phyloP scores from a whole-genome alignment of 1,140 invertebrate species.

The Eupristina koningsbergeri region DNA sequence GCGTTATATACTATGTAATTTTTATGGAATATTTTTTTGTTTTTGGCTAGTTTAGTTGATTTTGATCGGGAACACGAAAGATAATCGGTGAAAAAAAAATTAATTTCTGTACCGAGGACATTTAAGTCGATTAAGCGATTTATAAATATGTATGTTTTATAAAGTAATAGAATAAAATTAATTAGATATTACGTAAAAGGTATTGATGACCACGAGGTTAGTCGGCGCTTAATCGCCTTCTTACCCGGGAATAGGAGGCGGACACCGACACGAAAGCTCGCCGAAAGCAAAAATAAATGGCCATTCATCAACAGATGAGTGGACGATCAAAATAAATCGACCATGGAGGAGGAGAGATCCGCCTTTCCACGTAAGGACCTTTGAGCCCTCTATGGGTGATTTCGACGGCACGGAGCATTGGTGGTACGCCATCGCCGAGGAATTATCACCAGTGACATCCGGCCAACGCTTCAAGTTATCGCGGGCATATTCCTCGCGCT shows the following conservation, averaged over 20 bases:
- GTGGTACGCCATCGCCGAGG: slow-evolving; percentile 38
- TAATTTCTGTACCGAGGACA: not conserved
- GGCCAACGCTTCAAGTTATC: slow-evolving; percentile 58
- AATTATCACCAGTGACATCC: slow-evolving; percentile 66
- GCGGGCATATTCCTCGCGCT: slow-evolving; percentile 54
- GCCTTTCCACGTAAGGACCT: slow-evolving; percentile 38
- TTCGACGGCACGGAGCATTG: slow-evolving; percentile 50
- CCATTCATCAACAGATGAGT: not conserved
- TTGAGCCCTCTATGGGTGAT: no score
- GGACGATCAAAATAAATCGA: not conserved
- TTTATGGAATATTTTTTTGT: not conserved
- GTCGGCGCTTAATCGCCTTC: not conserved
- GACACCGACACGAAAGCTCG: not conserved
- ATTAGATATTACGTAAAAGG: slow-evolving; percentile 9
- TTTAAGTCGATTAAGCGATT: not conserved
- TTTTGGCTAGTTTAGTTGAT: not conserved
- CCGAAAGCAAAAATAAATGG: not conserved
- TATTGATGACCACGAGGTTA: not conserved
- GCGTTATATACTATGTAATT: not conserved
- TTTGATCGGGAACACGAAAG: not conserved
- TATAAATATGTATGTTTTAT: slow-evolving; percentile 19
- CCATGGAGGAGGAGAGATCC: slow-evolving; percentile 15
- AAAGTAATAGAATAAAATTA: slow-evolving; percentile 16
- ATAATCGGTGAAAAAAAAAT: not conserved
- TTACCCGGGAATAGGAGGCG: not conserved